A percentile compares a stretch with the other conserved stretches of the same genome.
Evolutionary conservation across 2,797 vertebrate species (phyloP).

Genomic region (Neolamprologus multifasciatus): DNA sequence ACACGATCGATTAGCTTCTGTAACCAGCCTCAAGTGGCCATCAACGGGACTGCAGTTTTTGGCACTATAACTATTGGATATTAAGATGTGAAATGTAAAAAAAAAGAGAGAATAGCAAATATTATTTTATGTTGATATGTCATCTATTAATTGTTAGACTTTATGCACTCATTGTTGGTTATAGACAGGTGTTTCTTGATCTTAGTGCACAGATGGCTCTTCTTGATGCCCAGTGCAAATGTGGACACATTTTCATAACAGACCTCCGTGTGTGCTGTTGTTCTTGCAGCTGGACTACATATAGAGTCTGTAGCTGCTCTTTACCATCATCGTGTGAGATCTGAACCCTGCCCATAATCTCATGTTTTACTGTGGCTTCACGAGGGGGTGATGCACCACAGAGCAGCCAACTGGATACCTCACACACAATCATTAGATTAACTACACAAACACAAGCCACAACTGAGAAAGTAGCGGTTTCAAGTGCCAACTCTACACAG

Average conservation of each 20-base stretch:
- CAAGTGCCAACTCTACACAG: slow-evolving; percentile 1
- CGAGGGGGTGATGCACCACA: slow-evolving; percentile 38
- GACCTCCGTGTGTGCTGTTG: slow-evolving; percentile 41
- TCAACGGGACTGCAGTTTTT: neutral
- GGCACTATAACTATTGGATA: neutral
- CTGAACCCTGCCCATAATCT: slow-evolving; percentile 52
- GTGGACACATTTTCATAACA: neutral
- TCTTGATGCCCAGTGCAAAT: neutral
- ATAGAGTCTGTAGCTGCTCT: slow-evolving; percentile 8
- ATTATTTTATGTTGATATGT: neutral
- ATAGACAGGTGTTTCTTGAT: neutral
- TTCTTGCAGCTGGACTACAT: neutral
- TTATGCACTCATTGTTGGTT: neutral
- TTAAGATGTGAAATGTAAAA: neutral
- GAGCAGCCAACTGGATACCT: slow-evolving; percentile 16
- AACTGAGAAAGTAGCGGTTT: slow-evolving; percentile 19
- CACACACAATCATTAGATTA: slow-evolving; percentile 54
- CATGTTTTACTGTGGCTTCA: slow-evolving; percentile 50
- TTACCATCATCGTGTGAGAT: slow-evolving; percentile 60
- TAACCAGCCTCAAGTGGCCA: neutral
- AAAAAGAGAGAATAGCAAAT: neutral
- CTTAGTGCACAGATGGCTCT: neutral
- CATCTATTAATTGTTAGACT: neutral
- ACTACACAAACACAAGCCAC: slow-evolving; percentile 56
- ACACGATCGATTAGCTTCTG: neutral